These are phyloP conservation scores for Luidia sarsii DNA, from an alignment of 53 echinoderm and acorn worm species.

Conservation along the genomic window DNA sequence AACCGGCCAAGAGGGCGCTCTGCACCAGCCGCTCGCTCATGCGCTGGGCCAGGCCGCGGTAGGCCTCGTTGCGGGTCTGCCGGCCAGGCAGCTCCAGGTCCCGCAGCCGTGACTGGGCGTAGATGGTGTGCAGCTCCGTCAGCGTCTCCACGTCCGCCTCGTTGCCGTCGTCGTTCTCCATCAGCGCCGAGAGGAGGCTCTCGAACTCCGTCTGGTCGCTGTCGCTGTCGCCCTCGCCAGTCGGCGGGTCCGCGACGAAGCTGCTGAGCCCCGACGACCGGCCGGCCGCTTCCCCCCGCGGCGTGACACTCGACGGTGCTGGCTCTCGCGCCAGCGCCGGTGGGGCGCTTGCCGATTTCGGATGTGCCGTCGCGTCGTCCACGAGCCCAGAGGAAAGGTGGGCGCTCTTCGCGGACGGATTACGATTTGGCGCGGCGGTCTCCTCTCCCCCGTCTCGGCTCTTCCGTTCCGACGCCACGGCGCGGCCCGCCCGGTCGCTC, in stretches of 20 bases:
- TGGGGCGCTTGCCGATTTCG: not conserved
- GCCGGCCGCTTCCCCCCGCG: not conserved
- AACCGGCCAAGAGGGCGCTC: slow-evolving; percentile 88
- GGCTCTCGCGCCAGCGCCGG: not conserved
- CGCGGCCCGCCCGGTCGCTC: too few relatives aligned
- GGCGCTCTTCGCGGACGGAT: too few relatives aligned
- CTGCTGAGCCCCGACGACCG: slow-evolving; percentile 3
- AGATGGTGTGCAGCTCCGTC: slow-evolving; percentile 91
- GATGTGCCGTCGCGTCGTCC: not conserved
- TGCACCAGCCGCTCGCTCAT: slow-evolving; percentile 92
- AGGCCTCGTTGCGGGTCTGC: slow-evolving; percentile 64
- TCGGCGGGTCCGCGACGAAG: slow-evolving; percentile 40
- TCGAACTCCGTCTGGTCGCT: slow-evolving; percentile 81
- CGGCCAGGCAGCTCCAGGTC: slow-evolving; percentile 45
- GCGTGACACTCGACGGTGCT: not conserved
- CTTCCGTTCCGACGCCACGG: not conserved
- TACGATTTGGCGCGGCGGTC: not conserved
- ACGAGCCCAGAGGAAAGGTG: too few relatives aligned
- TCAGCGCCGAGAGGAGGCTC: slow-evolving; percentile 83
- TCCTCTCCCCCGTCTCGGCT: not conserved
- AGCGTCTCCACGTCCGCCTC: slow-evolving; percentile 94
- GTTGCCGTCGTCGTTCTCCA: slow-evolving; percentile 86
- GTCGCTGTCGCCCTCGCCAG: too few relatives aligned
- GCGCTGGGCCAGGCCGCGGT: slow-evolving; percentile 68
- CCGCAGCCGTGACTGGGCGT: slow-evolving; percentile 85